Percentiles rank a stretch among this genome's conserved stretches.
These are phyloP conservation scores for Pseudopodoces humilis DNA, from an alignment of 2,113 vertebrate species.

Conservation along the genomic window DNA sequence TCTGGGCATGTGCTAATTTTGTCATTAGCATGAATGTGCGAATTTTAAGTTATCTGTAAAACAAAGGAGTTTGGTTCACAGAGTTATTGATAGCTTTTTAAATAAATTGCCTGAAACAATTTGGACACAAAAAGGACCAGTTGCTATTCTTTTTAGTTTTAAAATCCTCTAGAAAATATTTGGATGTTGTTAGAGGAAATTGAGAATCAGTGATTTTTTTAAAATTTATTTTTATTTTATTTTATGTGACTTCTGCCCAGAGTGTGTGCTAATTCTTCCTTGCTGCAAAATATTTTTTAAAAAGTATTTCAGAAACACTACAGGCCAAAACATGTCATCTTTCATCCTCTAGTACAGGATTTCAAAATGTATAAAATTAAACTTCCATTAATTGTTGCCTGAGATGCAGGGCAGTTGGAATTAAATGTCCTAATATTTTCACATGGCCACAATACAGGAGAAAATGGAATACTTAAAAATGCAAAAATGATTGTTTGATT, in stretches of 20 bases:
- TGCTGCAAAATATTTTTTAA: background rate
- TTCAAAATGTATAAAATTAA: background rate
- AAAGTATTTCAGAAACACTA: background rate
- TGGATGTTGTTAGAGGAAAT: background rate
- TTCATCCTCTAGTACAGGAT: background rate
- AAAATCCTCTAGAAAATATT: background rate
- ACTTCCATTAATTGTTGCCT: background rate
- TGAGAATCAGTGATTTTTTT: background rate
- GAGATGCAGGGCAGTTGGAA: background rate
- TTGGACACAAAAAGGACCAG: background rate
- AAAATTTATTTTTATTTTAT: background rate
- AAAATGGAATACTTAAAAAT: background rate
- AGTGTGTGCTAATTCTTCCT: background rate
- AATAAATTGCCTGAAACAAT: background rate
- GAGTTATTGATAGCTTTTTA: background rate
- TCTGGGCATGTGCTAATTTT: background rate
- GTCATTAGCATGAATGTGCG: background rate
- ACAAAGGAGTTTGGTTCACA: background rate
- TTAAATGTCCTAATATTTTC: background rate
- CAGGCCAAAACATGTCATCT: background rate
- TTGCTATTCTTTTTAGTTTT: background rate
- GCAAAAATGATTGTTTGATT: background rate
- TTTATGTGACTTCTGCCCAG: background rate
- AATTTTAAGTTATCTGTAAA: background rate
- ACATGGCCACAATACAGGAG: background rate